These are phyloP conservation scores for Varanus salvator DNA, from an alignment of 2,113 vertebrate genomes.

Conservation along the genomic window DNA sequence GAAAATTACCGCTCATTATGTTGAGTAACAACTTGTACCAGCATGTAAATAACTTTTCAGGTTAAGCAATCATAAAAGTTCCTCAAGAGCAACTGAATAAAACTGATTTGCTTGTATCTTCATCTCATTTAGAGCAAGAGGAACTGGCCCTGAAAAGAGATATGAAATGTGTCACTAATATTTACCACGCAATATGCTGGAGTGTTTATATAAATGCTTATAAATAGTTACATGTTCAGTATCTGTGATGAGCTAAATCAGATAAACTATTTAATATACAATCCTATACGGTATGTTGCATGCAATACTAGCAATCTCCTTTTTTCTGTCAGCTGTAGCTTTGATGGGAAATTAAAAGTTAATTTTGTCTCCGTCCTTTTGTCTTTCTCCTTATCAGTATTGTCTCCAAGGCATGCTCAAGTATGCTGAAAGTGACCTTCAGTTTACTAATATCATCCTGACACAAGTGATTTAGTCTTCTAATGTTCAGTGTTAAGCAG, in stretches of 20 bases:
- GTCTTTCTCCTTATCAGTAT: constrained; percentile 75
- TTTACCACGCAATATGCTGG: constrained; percentile 48
- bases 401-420: constrained; percentile 69
- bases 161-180: constrained; percentile 45
- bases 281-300: constrained; percentile 41
- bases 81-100: constrained; percentile 71
- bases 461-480: constrained; percentile 72
- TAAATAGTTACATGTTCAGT: constrained; percentile 47
- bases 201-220: constrained; percentile 48
- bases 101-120: constrained; percentile 70
- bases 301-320: constrained; percentile 43
- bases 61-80: constrained; percentile 64
- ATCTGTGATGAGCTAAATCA: constrained; percentile 56
- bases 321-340: constrained; percentile 57
- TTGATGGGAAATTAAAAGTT: constrained; percentile 75
- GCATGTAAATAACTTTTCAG: constrained; percentile 70
- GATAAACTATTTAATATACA: constrained; percentile 61
- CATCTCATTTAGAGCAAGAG: constrained; percentile 62
- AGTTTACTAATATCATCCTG: constrained; percentile 73
- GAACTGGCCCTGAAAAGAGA: constrained; percentile 52
- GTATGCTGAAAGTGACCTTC: constrained; percentile 78
- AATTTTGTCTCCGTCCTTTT: constrained; percentile 76
- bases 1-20: constrained; percentile 66
- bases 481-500: constrained; percentile 69
- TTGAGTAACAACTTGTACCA: constrained; percentile 69